These are phyloP conservation scores for Pogonocichla stellata DNA, from an alignment of 2,113 vertebrate species.

Conservation along the genomic window DNA sequence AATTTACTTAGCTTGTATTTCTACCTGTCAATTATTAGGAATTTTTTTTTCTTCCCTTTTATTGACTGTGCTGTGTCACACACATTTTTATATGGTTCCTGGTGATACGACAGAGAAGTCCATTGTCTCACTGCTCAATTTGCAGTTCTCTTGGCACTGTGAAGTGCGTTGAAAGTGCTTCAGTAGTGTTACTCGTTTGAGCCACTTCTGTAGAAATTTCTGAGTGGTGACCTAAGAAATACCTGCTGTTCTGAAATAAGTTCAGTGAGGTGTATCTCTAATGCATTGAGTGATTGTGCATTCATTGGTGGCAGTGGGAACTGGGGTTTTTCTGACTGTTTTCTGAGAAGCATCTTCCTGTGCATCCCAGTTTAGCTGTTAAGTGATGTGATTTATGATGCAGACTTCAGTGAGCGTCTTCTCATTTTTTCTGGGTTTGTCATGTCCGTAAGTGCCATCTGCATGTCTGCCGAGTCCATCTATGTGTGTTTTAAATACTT, in stretches of 20 bases:
- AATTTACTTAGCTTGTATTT: background rate
- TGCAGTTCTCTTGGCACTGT: background rate
- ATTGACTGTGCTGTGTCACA: background rate
- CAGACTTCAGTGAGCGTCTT: background rate
- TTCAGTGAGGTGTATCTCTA: background rate
- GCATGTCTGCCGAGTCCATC: background rate
- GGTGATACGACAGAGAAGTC: background rate
- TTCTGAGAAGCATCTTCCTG: background rate
- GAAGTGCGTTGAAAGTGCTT: background rate
- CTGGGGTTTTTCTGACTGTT: background rate
- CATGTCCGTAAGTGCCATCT: background rate
- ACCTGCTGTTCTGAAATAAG: fast-evolving
- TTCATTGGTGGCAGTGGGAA: background rate
- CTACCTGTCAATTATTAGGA: background rate
- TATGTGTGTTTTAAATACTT: background rate
- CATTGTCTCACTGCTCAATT: background rate
- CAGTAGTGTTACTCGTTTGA: background rate
- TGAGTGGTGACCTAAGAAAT: background rate
- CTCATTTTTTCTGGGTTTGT: background rate
- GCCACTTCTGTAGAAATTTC: background rate
- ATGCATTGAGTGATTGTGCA: background rate
- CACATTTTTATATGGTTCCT: background rate
- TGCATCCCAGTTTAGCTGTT: background rate
- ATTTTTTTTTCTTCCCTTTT: background rate
- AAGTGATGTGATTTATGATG: background rate